A percentile compares a stretch with the other conserved stretches of the same genome.
phyloP scores from a whole-genome alignment of 2,888 invertebrate genomes.

The Diogma glabrata region DNA sequence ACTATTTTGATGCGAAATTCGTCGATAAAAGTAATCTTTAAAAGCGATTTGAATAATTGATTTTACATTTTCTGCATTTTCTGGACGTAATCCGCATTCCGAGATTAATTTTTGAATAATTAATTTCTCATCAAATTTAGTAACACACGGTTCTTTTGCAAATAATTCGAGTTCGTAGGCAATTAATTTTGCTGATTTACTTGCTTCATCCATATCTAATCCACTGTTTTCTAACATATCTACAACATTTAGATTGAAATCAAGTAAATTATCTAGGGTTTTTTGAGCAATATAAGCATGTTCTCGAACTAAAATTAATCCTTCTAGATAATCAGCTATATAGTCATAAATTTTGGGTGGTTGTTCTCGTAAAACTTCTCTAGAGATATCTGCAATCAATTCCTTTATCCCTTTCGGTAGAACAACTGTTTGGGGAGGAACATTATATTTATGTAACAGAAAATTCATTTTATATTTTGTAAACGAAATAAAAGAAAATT shows the following conservation, averaged over 20 bases:
- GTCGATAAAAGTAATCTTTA: constrained; percentile 7
- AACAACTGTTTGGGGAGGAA: background rate
- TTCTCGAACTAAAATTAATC: constrained; percentile 47
- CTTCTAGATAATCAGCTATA: constrained; percentile 49
- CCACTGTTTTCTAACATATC: background rate
- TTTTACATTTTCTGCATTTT: background rate
- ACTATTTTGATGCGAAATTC: background rate
- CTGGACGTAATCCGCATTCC: background rate
- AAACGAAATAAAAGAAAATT: no score
- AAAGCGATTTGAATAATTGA: constrained; percentile 6
- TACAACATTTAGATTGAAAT: background rate
- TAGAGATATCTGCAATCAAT: constrained; percentile 52
- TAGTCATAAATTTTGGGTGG: constrained; percentile 46
- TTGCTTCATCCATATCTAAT: background rate
- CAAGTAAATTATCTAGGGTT: constrained; percentile 1
- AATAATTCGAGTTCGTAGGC: background rate
- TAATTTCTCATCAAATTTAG: background rate
- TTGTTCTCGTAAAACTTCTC: constrained; percentile 51
- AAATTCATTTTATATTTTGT: constrained; percentile 5
- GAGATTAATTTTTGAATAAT: background rate
- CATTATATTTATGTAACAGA: constrained; percentile 2
- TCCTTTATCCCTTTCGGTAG: constrained; percentile 51
- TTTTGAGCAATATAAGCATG: background rate
- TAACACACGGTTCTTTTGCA: background rate
- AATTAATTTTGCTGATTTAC: background rate